Conservation (phyloP, 2,888 invertebrate genomes). For the Hirudinaria manillensis region DNA sequence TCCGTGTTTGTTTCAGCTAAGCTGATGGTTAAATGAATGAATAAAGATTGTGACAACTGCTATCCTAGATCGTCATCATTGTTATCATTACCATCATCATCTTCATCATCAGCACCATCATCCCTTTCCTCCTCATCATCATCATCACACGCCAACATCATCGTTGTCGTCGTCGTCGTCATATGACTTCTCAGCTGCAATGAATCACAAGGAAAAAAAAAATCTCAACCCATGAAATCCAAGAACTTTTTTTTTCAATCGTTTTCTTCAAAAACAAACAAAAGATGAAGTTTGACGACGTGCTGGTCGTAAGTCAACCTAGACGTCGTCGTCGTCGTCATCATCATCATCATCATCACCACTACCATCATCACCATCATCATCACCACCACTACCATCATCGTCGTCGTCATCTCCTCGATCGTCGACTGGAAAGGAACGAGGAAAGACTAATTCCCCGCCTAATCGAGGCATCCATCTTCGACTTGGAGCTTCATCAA, state of each 20-base stretch:
- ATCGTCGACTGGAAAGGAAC: background rate
- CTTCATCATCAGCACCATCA: constrained; percentile 2
- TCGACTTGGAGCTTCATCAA: too few species aligned
- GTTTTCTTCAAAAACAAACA: too few species aligned
- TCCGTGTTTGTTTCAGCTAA: too few species aligned
- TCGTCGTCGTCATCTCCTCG: background rate
- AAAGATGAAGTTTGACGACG: too few species aligned
- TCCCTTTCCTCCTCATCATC: background rate
- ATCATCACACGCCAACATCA: too few species aligned
- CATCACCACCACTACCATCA: constrained; percentile 17
- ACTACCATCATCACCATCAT: constrained; percentile 16
- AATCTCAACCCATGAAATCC: too few species aligned
- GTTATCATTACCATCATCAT: background rate
- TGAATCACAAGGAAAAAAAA: too few species aligned
- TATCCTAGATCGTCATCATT: background rate
- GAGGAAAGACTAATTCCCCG: too few species aligned
- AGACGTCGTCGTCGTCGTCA: constrained; percentile 8
- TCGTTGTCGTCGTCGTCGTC: background rate
- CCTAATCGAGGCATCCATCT: too few species aligned
- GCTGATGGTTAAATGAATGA: too few species aligned
- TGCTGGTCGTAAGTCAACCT: background rate
- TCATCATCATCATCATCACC: constrained; percentile 5
- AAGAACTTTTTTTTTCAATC: too few species aligned
- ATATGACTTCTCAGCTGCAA: background rate
- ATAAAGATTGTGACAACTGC: too few species aligned